Evolutionary conservation across 2,888 invertebrate genomes (phyloP).

Genomic region (Torymus tubicola): DNA sequence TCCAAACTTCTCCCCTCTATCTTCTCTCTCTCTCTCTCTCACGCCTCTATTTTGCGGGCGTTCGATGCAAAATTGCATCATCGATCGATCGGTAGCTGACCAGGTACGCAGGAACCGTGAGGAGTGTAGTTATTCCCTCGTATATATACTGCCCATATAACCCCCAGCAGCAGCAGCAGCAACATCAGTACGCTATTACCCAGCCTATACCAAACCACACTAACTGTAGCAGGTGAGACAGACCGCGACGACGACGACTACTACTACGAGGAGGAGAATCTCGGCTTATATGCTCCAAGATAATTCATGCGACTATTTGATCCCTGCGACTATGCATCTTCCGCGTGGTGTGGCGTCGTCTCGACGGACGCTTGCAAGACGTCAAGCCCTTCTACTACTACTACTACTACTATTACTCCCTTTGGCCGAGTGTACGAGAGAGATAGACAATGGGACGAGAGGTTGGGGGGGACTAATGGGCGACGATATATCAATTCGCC

Average conservation of each 20-base stretch:
- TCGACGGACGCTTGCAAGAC: constrained; percentile 17
- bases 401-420: too few species aligned
- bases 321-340: constrained; percentile 42
- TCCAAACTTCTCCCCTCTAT: background rate
- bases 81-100: constrained; percentile 16
- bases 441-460: background rate
- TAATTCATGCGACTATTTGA: constrained; percentile 36
- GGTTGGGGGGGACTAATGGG: constrained; percentile 49
- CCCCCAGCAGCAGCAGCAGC: too few species aligned
- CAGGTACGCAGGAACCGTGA: background rate
- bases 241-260: background rate
- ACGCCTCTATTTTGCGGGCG: background rate
- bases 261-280: constrained; percentile 3
- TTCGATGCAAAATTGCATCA: constrained; percentile 22
- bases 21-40: too few species aligned
- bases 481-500: constrained; percentile 56
- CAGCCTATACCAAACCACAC: too few species aligned
- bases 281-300: background rate
- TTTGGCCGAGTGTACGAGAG: background rate
- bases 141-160: too few species aligned
- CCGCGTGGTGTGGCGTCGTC: background rate
- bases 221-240: background rate
- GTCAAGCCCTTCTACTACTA: background rate
- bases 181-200: too few species aligned
- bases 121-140: too few species aligned